Evolutionary conservation across 2,113 vertebrate genomes (phyloP), one percentile per base, ranked within the genome.

Genomic region (Hiodon alosoides): DNA sequence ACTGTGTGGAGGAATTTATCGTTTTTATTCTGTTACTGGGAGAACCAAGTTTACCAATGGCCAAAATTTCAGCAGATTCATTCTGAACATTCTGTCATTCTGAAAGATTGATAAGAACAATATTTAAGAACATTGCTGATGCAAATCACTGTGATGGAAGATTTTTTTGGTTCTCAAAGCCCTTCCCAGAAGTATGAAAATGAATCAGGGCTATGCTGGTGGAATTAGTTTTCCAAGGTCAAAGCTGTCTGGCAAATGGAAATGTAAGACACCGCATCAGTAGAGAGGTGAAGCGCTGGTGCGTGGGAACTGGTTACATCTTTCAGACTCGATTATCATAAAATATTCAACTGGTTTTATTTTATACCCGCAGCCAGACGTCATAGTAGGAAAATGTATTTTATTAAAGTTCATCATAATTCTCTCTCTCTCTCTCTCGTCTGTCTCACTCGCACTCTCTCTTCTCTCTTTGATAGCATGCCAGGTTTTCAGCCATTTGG

Each of bases 391-490:
- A 66, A 71, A 76, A 69, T 71, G 2, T 7, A 31, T 58, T 74
- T 74, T 74, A 57, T 58, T 74, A 51, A 67, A 67, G 52, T 14
- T 47, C 11, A 11, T 50, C 48, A 17, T 72, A 47, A 61, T 52
- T n/a, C 11, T 48, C 53, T 9, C 73, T 69, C 46, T 66, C 66
- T 74, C 51, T 76, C 67, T 60, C 73, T 83, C 74, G 79, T 83
- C 83, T 48, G 4, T 13, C 66, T 72, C 53, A 50, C 11, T 58
- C 11, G 8, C 17, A 4, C 5, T 74, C 16, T 14, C 5, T 16
- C 11, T 78, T 17, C 71, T 60, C 55, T 62, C n/a, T 70, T 75
- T 69, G 77, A 86, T 82, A 89, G 83, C 82, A 31, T 11, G 46
- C 71, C 71, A 17, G 5, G 7, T 59, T 48, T 11, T 73, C 55